Conservation (phyloP, 2,888 invertebrate genomes). For the Drosophila stalkeri region DNA sequence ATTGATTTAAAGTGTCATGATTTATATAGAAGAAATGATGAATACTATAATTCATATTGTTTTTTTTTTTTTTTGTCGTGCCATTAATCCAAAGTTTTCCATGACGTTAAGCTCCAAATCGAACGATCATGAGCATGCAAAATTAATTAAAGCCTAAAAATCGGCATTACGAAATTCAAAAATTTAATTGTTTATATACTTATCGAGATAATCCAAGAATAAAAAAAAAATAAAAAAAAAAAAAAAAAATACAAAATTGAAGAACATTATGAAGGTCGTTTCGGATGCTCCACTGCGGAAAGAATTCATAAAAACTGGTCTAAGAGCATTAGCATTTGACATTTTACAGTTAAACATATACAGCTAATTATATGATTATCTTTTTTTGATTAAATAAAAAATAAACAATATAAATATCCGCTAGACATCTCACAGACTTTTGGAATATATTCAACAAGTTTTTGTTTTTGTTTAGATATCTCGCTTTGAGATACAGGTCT, state of each 20-base stretch:
- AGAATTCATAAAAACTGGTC: conserved; percentile 32
- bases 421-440: conserved; percentile 19
- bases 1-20: conserved; percentile 51
- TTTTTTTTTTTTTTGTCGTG: conserved; percentile 16
- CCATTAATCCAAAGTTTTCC: conserved; percentile 48
- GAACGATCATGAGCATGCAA: conserved; percentile 1
- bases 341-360: conserved; percentile 7
- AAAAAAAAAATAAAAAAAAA: not conserved
- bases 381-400: not conserved
- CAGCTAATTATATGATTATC: conserved; percentile 38
- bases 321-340: conserved; percentile 16
- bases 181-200: not conserved
- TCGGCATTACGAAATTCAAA: not conserved
- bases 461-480: not conserved
- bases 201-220: not conserved
- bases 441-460: conserved; percentile 10
- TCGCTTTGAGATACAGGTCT: conserved; percentile 12
- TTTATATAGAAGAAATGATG: conserved; percentile 3
- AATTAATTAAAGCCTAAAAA: conserved; percentile 27
- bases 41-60: conserved; percentile 25
- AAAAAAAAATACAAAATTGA: not conserved
- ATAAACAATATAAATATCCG: conserved; percentile 15
- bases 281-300: not conserved
- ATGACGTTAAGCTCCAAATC: conserved; percentile 33
- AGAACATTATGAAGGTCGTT: conserved; percentile 35